Evolutionary conservation across 2,888 invertebrate species (phyloP).

Genomic region (Julus scandinavius): DNA sequence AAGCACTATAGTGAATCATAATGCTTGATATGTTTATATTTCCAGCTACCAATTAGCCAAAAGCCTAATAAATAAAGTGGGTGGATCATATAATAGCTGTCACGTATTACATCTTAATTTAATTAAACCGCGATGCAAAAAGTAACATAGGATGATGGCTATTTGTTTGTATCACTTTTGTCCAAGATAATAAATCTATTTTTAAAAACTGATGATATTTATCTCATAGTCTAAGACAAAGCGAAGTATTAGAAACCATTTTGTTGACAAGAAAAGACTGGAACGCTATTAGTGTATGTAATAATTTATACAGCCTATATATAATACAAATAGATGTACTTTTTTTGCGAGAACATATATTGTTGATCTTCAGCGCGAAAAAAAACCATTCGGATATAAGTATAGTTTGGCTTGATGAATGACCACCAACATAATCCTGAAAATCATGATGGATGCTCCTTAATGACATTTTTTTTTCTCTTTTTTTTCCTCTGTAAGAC

Average conservation of each 20-base stretch:
- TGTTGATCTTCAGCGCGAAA: background rate
- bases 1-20: background rate
- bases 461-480: background rate
- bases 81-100: background rate
- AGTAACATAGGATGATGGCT: background rate
- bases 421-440: background rate
- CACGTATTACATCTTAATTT: constrained; percentile 16
- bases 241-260: background rate
- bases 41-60: background rate
- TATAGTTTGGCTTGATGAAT: background rate
- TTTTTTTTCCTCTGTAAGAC: background rate
- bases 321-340: background rate
- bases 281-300: background rate
- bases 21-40: background rate
- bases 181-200: background rate
- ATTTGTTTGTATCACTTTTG: background rate
- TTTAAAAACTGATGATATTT: background rate
- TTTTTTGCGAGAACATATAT: background rate
- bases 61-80: constrained; percentile 6
- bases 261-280: background rate
- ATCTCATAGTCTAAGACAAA: background rate
- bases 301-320: background rate
- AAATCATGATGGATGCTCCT: background rate
- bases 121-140: background rate
- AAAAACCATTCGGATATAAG: background rate